phyloP scores from a whole-genome alignment of 1,140 invertebrate genomes.

The Pristionchus pacificus region DNA sequence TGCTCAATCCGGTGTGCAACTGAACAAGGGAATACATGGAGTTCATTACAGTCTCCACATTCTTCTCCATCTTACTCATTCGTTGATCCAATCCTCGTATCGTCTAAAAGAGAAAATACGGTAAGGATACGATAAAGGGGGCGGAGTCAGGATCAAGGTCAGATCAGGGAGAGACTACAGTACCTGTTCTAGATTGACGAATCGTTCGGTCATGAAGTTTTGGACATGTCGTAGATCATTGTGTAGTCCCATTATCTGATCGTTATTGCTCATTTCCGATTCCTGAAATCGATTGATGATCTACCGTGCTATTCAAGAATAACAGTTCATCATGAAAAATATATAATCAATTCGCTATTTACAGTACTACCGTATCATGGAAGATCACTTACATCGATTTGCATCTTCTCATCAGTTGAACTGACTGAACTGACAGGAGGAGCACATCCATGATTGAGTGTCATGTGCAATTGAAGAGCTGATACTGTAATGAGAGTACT shows the following conservation, averaged over 20 bases:
- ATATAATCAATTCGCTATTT: no score
- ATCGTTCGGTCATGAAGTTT: conserved; percentile 27
- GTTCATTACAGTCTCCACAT: conserved; percentile 56
- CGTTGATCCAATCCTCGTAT: conserved; percentile 41
- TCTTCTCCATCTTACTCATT: conserved; percentile 50
- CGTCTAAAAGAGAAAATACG: conserved; percentile 44
- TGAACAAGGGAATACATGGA: conserved; percentile 49
- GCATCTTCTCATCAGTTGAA: neutral
- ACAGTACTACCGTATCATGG: neutral
- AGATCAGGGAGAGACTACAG: conserved; percentile 15
- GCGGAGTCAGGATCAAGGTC: neutral
- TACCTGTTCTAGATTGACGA: conserved; percentile 26
- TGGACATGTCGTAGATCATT: conserved; percentile 14
- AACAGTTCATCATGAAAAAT: no score
- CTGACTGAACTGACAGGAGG: conserved; percentile 30
- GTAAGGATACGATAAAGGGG: neutral
- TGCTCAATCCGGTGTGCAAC: conserved; percentile 52
- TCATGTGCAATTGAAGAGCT: conserved; percentile 48
- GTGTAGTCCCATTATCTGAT: conserved; percentile 4
- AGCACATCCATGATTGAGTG: conserved; percentile 43
- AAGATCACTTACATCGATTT: conserved; percentile 2
- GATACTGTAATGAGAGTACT: conserved; percentile 38
- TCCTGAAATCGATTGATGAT: no score
- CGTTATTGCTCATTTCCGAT: no score
- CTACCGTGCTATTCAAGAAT: no score